These are phyloP conservation scores for Porphyrio hochstetteri DNA, from an alignment of 2,113 vertebrate species.

Conservation along the genomic window DNA sequence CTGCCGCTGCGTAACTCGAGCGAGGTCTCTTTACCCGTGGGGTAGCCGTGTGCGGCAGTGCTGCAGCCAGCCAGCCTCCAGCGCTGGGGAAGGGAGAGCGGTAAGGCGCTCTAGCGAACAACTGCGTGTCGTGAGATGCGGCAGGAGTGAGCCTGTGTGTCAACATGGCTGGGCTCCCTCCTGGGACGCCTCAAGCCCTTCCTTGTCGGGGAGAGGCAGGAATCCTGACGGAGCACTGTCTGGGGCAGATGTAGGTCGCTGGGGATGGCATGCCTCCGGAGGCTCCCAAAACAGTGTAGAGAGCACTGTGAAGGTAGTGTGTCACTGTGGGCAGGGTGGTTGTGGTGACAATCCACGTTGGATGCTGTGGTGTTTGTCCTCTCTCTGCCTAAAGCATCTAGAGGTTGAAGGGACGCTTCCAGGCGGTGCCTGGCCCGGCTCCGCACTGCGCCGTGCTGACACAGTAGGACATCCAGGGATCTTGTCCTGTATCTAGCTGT, in stretches of 20 bases:
- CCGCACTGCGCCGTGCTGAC: neutral
- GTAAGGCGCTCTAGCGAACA: neutral
- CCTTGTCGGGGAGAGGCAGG: too few species aligned
- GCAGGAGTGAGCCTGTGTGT: neutral
- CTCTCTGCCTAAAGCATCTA: neutral
- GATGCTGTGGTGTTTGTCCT: neutral
- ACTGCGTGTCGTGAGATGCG: neutral
- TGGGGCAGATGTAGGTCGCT: neutral
- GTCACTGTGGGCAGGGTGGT: neutral
- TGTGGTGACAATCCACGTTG: accelerated
- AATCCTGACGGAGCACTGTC: neutral
- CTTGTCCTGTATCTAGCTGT: neutral
- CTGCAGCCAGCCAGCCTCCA: neutral
- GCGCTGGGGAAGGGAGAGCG: neutral
- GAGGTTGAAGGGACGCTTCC: neutral
- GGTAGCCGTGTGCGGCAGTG: accelerated
- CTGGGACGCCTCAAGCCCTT: neutral
- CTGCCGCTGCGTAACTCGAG: accelerated
- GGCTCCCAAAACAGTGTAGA: accelerated
- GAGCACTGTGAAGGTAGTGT: accelerated
- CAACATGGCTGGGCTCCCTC: neutral
- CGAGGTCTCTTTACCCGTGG: neutral
- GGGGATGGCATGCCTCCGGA: neutral
- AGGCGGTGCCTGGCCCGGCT: neutral
- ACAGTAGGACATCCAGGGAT: neutral